Evolutionary conservation across 2,113 vertebrate species (phyloP).

Genomic region (Dicentrarchus labrax): DNA sequence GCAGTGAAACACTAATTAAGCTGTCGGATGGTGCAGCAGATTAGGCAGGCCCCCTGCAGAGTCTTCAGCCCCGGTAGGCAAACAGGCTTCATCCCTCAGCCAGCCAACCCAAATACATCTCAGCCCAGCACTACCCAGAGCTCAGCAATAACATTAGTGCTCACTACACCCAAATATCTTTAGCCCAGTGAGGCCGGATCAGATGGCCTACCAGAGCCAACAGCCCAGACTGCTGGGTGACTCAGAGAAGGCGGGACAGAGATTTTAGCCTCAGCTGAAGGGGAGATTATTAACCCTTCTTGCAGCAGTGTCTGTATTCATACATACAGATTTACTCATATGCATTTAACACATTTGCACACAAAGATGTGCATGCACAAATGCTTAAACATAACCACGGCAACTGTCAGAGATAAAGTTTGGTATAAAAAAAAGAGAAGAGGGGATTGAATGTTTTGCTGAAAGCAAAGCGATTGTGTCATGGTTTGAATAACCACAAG

Average conservation of each 20-base stretch:
- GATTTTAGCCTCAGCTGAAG: conserved; percentile 35
- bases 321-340: background rate
- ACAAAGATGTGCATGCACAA: background rate
- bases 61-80: conserved; percentile 76
- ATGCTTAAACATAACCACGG: conserved; percentile 16
- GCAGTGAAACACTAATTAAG: conserved; percentile 80
- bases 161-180: conserved; percentile 64
- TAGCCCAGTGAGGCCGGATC: conserved; percentile 61
- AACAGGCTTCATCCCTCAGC: conserved; percentile 77
- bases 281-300: conserved; percentile 48
- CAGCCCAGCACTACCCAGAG: conserved; percentile 50
- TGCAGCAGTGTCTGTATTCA: conserved; percentile 22
- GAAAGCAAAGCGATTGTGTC: conserved; percentile 50
- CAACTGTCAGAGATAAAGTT: conserved; percentile 32
- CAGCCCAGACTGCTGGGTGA: conserved; percentile 44
- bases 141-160: conserved; percentile 59
- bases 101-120: conserved; percentile 81
- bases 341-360: conserved; percentile 4
- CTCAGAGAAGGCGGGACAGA: conserved; percentile 41
- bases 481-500: conserved; percentile 58
- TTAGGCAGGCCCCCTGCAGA: conserved; percentile 78
- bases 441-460: conserved; percentile 39
- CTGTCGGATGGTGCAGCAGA: conserved; percentile 80
- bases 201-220: conserved; percentile 58
- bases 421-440: conserved; percentile 16